Conservation (phyloP, 2,797 vertebrate species). For the Pteronotus mesoamericanus region DNA sequence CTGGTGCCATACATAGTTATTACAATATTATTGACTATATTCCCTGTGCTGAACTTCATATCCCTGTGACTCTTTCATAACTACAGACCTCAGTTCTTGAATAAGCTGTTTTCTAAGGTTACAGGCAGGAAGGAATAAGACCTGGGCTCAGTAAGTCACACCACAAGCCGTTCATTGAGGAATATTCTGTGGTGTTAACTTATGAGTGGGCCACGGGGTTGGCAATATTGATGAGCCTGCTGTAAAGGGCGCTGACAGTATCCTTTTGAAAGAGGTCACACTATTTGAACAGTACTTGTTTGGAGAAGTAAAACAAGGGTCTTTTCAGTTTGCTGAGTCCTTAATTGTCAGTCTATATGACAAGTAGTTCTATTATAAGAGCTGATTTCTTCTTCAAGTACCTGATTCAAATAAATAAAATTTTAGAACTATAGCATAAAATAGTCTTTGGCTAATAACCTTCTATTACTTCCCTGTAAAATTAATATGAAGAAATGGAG, state of each 20-base stretch:
- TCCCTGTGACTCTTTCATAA: not conserved
- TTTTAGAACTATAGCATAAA: not conserved
- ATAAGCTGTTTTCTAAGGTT: conserved; percentile 36
- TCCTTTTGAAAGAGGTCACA: not conserved
- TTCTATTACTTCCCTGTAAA: not conserved
- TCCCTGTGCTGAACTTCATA: not conserved
- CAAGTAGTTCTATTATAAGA: not conserved
- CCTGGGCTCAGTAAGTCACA: not conserved
- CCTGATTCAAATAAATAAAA: conserved; percentile 35
- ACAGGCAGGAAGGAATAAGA: not conserved
- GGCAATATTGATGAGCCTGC: not conserved
- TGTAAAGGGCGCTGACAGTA: not conserved
- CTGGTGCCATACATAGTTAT: not conserved
- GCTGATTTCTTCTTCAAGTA: not conserved
- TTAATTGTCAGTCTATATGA: conserved; percentile 16
- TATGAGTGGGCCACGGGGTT: not conserved
- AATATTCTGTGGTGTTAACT: conserved; percentile 11
- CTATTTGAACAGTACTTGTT: not conserved
- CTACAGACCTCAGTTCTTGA: not conserved
- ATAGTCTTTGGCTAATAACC: not conserved
- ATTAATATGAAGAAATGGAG: not conserved
- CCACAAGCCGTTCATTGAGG: not conserved
- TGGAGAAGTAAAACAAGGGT: not conserved
- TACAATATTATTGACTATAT: not conserved
- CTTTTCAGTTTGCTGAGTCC: not conserved